Percentiles rank a stretch among this genome's conserved stretches.
Evolutionary conservation across 2,797 vertebrate species (phyloP).

Genomic region (Peromyscus nudipes): DNA sequence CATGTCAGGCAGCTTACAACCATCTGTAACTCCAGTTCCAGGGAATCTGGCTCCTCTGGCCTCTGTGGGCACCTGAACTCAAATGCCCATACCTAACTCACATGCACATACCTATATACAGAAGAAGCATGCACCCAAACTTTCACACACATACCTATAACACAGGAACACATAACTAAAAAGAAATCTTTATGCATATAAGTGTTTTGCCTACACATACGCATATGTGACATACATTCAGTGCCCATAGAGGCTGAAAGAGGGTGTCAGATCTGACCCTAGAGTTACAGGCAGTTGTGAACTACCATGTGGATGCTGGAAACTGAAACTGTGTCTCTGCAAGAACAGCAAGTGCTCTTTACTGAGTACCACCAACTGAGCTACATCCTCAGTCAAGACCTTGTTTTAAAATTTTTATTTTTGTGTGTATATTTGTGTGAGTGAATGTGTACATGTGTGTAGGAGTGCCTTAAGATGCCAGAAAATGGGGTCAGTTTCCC

Average conservation of each 20-base stretch:
- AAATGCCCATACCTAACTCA: background rate
- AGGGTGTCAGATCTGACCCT: background rate
- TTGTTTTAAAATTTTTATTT: background rate
- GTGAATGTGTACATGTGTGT: background rate
- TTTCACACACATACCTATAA: background rate
- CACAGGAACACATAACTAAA: background rate
- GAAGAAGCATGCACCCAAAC: background rate
- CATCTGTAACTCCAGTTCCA: background rate
- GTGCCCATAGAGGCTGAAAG: background rate
- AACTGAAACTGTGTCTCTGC: background rate
- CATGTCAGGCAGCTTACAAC: background rate
- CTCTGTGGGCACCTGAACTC: background rate
- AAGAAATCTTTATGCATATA: background rate
- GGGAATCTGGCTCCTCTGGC: background rate
- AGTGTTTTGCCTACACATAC: background rate
- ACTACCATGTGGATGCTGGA: background rate
- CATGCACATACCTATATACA: background rate
- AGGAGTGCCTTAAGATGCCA: background rate
- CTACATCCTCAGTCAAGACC: background rate
- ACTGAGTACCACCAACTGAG: background rate
- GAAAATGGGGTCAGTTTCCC: background rate
- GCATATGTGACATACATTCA: background rate
- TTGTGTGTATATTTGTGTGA: background rate
- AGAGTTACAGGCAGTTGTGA: background rate
- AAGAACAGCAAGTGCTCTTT: background rate